These are phyloP conservation scores for Motacilla tschutschensis DNA, from an alignment of 2,113 vertebrate species.

Conservation along the genomic window DNA sequence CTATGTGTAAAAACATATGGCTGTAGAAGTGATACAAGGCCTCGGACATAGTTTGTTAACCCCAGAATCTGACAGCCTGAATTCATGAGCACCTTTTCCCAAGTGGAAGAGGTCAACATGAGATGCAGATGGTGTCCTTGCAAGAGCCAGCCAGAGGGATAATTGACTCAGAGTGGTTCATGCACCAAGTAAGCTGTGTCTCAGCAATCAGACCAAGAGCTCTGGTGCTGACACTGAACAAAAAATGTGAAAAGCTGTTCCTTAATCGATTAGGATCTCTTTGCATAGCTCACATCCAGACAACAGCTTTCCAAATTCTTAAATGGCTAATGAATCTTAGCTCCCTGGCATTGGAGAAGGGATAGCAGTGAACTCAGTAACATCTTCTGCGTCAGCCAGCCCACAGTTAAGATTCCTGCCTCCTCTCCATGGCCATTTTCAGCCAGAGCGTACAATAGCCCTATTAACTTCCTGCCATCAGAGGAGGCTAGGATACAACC, in stretches of 20 bases:
- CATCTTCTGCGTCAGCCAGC: neutral
- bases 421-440: neutral
- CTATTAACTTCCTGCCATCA: neutral
- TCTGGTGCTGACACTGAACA: neutral
- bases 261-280: neutral
- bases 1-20: neutral
- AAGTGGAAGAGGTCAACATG: neutral
- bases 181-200: neutral
- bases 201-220: neutral
- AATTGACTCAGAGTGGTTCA: neutral
- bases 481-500: neutral
- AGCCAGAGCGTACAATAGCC: fast-evolving
- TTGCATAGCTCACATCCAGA: neutral
- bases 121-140: neutral
- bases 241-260: neutral
- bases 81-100: neutral
- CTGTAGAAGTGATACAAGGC: neutral
- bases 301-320: neutral
- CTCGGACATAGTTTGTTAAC: neutral
- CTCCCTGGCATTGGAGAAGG: neutral
- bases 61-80: neutral
- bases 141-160: neutral
- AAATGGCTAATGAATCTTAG: neutral
- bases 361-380: neutral
- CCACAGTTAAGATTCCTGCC: neutral